phyloP scores from a whole-genome alignment of 2,797 vertebrate genomes.

The Diceros bicornis region DNA sequence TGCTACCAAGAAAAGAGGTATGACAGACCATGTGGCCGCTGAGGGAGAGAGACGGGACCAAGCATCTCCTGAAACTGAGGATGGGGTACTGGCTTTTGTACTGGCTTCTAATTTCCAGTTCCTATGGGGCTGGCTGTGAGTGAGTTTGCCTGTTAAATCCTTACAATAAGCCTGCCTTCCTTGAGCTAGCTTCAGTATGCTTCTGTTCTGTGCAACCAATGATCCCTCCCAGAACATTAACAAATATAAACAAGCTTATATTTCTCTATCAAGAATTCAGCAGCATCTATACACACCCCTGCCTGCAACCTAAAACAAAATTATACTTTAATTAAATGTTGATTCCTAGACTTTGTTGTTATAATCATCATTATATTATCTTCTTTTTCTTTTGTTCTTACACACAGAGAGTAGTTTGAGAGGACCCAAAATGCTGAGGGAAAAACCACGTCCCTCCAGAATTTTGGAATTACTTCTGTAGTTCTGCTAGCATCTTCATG shows the following conservation, averaged over 20 bases:
- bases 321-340: neutral
- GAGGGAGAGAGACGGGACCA: neutral
- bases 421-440: neutral
- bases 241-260: neutral
- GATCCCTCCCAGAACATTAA: neutral
- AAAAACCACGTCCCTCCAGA: neutral
- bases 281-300: neutral
- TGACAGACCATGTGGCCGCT: neutral
- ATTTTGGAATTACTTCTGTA: neutral
- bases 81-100: too few species aligned
- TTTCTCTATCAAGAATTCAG: slow-evolving; percentile 46
- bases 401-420: neutral
- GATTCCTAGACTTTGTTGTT: neutral
- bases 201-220: neutral
- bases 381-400: neutral
- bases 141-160: neutral
- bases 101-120: neutral
- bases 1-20: neutral
- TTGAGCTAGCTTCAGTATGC: neutral
- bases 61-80: neutral
- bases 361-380: neutral
- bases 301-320: slow-evolving; percentile 1
- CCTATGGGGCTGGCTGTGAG: neutral
- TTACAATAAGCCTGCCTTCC: neutral
- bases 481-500: neutral